Conservation (phyloP, 1,140 invertebrate species). For the Microplitis demolitor region DNA sequence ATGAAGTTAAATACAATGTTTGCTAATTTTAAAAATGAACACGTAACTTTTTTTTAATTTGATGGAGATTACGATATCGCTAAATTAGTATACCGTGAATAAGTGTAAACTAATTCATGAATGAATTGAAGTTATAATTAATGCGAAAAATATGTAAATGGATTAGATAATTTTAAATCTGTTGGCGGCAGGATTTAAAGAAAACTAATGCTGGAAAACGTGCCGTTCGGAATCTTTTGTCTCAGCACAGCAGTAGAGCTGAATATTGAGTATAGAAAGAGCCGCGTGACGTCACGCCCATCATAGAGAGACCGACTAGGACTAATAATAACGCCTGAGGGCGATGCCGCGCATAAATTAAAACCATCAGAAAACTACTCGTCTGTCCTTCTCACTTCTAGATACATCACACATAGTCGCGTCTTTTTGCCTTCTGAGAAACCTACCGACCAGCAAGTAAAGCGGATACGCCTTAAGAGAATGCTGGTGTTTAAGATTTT, state of each 20-base stretch:
- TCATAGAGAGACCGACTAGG: constrained; percentile 43
- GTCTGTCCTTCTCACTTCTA: constrained; percentile 12
- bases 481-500: no score
- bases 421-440: no score
- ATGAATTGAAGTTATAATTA: no score
- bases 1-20: no score
- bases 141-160: background rate
- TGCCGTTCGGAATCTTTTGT: constrained; percentile 28
- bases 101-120: no score
- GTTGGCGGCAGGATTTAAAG: constrained; percentile 18
- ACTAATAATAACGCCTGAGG: constrained; percentile 53
- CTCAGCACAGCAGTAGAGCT: constrained; percentile 38
- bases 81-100: no score
- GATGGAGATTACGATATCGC: no score
- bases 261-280: constrained; percentile 41
- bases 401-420: no score
- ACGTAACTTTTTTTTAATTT: no score
- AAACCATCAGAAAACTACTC: constrained; percentile 43
- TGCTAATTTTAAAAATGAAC: no score
- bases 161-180: background rate
- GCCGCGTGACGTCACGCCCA: constrained; percentile 56
- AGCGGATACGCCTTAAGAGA: no score
- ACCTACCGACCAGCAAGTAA: no score
- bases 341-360: constrained; percentile 57
- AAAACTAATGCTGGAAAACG: constrained; percentile 48